A percentile compares a stretch with the other conserved stretches of the same genome.
phyloP scores from a whole-genome alignment of 1,140 invertebrate genomes.

The Sogatella furcifera region DNA sequence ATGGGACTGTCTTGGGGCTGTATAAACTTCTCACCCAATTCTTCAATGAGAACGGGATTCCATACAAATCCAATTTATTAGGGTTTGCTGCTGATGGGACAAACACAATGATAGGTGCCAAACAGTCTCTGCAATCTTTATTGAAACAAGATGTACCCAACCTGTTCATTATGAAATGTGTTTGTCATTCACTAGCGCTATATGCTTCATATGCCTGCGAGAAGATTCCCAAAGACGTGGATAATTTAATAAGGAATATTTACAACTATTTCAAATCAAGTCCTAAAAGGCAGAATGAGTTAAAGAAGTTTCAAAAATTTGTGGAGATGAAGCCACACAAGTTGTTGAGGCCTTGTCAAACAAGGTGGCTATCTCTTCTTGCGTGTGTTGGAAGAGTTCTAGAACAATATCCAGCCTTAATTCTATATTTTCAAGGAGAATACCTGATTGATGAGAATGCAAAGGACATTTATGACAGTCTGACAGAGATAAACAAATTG shows the following conservation, averaged over 20 bases:
- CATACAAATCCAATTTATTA: constrained; percentile 24
- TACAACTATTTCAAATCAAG: constrained; percentile 25
- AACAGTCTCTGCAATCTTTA: constrained; percentile 28
- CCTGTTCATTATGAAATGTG: constrained; percentile 30
- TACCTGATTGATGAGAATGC: not conserved
- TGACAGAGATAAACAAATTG: constrained; percentile 14
- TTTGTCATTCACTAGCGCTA: constrained; percentile 31
- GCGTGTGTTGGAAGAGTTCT: constrained; percentile 9
- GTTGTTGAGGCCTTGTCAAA: constrained; percentile 5
- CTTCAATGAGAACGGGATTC: constrained; percentile 25
- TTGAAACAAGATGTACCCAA: constrained; percentile 24
- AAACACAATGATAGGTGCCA: constrained; percentile 30
- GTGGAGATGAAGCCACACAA: constrained; percentile 1
- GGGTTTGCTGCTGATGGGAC: constrained; percentile 31
- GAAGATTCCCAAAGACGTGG: constrained; percentile 24
- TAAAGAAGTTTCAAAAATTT: constrained; percentile 13
- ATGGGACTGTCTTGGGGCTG: constrained; percentile 26
- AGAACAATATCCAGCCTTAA: constrained; percentile 17
- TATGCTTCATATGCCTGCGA: constrained; percentile 30
- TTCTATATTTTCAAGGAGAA: not conserved
- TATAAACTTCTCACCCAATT: constrained; percentile 22
- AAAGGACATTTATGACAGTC: constrained; percentile 5
- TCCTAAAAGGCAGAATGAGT: constrained; percentile 25
- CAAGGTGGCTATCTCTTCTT: constrained; percentile 6
- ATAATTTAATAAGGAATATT: constrained; percentile 27